Evolutionary conservation across 2,113 vertebrate species (phyloP), one percentile per base, ranked within the genome.

Genomic region (Ardeotis arabs): DNA sequence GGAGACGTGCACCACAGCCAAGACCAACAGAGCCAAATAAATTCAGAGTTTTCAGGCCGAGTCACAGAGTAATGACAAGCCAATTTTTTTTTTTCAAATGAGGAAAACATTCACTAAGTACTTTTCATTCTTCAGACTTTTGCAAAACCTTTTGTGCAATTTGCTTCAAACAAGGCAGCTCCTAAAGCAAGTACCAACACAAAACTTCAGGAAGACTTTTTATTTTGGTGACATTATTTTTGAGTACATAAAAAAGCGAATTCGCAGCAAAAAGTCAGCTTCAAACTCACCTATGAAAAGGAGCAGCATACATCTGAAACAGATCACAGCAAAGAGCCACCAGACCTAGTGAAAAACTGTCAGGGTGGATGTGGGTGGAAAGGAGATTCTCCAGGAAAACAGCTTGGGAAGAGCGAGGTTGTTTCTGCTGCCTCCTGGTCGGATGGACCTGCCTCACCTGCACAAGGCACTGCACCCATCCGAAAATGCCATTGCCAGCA

Each of bases 11-110:
- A 29, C 60, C 0, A 0, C 56, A 86, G 96, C 88, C 88, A 96
- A 96, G 76, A 89, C 76, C 88, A 81, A 89, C 33, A 89, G 29
- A 87, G 67, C 25, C 94, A 95, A 92, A 93, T 75, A 96, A 92
- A 93, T 79, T 56, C 1, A 7, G 63, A 75, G 53, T 66, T 90
- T 96, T 63, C 66, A 75, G 8, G 83, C 88, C 83, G 95, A 97
- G 88, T 84, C 86, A 95, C 72, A 87, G 50, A 77, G 39, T 35
- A 81, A 49, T 4, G 49, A 87, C 60, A 84, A 89, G 85, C 64
- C 85, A 96, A 55, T 63, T 76, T 77, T 85, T 64, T 67, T 83
- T 76, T 84, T 63, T 86, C 21, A 59, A 68, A 84, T n/a, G 64
- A 88, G 39, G 69, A 95, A 96, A 96, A 84, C 49, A 87, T 89